Conservation (phyloP, 2,888 invertebrate genomes). For the Aphelenchoides bicaudatus region DNA sequence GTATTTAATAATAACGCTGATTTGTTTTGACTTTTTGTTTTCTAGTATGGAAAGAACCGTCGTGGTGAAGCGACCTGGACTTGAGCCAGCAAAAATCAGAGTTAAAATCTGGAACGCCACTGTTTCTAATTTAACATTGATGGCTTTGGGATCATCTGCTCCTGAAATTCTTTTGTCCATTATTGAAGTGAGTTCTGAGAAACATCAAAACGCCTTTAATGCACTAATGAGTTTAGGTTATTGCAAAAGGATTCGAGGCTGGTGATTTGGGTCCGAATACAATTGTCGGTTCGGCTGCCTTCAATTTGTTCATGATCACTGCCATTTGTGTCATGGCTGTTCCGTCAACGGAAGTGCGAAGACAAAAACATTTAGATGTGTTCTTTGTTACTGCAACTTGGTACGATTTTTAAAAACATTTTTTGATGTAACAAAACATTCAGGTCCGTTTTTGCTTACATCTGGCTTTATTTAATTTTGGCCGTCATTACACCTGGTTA, state of each 20-base stretch:
- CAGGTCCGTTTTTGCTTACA: constrained; percentile 87
- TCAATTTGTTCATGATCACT: constrained; percentile 95
- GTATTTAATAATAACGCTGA: constrained; percentile 16
- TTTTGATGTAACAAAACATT: constrained; percentile 28
- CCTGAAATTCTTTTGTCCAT: constrained; percentile 95
- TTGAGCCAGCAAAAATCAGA: constrained; percentile 76
- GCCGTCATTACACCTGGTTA: constrained; percentile 76
- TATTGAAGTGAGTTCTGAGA: constrained; percentile 75
- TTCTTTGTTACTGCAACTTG: constrained; percentile 96
- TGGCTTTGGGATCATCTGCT: constrained; percentile 94
- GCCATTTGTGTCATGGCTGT: constrained; percentile 75
- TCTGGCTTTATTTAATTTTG: constrained; percentile 88
- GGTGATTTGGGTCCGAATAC: constrained; percentile 93
- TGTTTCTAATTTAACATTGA: constrained; percentile 92
- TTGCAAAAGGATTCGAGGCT: constrained; percentile 87
- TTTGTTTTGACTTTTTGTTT: constrained; percentile 4
- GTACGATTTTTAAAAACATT: constrained; percentile 67
- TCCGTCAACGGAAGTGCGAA: constrained; percentile 50
- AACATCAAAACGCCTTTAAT: background rate
- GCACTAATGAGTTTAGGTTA: background rate
- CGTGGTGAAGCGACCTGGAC: constrained; percentile 80
- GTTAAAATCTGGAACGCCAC: constrained; percentile 94
- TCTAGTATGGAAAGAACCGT: constrained; percentile 79
- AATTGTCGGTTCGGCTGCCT: constrained; percentile 93
- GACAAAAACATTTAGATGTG: constrained; percentile 69